These are phyloP conservation scores for Stenotaenia linearis DNA, from an alignment of 2,888 invertebrate genomes.

Conservation along the genomic window DNA sequence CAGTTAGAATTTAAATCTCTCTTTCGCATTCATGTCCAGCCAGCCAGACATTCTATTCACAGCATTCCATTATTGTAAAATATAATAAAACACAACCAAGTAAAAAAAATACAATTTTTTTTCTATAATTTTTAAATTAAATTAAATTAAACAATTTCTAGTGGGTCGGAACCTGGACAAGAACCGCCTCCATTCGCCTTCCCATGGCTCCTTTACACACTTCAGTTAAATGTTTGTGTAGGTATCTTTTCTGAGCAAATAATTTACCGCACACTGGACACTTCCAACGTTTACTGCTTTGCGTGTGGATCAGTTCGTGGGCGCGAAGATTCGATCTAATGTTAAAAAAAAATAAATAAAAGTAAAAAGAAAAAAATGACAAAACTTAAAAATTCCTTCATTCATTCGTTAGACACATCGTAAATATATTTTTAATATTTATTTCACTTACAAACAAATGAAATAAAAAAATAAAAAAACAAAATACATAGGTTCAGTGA, in stretches of 20 bases:
- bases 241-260: slow-evolving; percentile 32
- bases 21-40: slow-evolving; percentile 8
- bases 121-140: background rate
- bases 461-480: too few relatives aligned
- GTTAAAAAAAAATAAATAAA: background rate
- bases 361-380: background rate
- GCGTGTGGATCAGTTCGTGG: slow-evolving; percentile 31
- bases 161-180: slow-evolving; percentile 3
- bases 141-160: background rate
- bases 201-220: slow-evolving; percentile 31
- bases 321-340: slow-evolving; percentile 31
- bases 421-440: background rate
- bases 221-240: slow-evolving; percentile 32
- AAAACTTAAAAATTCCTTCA: too few relatives aligned
- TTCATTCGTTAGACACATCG: too few relatives aligned
- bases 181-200: slow-evolving; percentile 11
- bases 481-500: background rate
- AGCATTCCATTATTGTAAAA: slow-evolving; percentile 16
- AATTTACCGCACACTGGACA: slow-evolving; percentile 31
- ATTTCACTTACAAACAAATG: background rate
- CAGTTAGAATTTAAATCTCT: slow-evolving; percentile 14
- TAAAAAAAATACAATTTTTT: background rate
- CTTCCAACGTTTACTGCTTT: slow-evolving; percentile 32
- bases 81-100: slow-evolving; percentile 14
- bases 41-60: slow-evolving; percentile 7